Conservation (phyloP, 1,140 invertebrate genomes). For the Oncopeltus fasciatus region DNA sequence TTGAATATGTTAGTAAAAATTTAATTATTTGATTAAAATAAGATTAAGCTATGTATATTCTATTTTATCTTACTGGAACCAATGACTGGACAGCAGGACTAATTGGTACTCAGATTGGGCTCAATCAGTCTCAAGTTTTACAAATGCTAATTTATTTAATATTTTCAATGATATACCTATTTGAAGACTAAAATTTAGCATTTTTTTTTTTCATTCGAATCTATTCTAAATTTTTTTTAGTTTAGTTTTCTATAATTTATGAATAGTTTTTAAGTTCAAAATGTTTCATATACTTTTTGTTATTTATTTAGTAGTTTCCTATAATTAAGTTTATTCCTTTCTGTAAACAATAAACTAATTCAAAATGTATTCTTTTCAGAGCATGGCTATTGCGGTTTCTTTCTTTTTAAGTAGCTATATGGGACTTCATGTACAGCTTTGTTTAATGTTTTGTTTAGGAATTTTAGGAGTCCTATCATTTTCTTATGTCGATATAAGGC, state of each 20-base stretch:
- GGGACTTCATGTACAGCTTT: constrained; percentile 62
- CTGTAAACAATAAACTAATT: background rate
- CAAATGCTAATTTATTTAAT: background rate
- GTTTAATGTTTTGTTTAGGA: constrained; percentile 33
- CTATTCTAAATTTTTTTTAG: background rate
- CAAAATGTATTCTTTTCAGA: constrained; percentile 41
- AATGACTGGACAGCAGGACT: background rate
- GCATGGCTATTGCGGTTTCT: constrained; percentile 69
- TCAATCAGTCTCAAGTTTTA: background rate
- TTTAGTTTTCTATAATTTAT: background rate
- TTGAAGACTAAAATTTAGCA: background rate
- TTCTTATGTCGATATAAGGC: background rate
- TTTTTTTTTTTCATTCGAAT: background rate
- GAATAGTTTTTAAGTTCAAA: background rate
- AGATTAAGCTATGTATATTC: no score
- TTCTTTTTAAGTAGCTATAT: constrained; percentile 75
- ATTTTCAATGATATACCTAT: background rate
- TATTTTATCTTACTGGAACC: background rate
- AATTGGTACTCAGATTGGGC: background rate
- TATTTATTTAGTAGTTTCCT: background rate
- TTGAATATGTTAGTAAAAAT: no score
- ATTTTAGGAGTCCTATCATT: constrained; percentile 15
- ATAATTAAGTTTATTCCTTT: background rate
- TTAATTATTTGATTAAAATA: no score
- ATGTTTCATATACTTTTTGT: background rate